Percentiles rank a stretch among this genome's conserved stretches.
Conservation (phyloP, 2,797 vertebrate species). For the Bradypodion pumilum region DNA sequence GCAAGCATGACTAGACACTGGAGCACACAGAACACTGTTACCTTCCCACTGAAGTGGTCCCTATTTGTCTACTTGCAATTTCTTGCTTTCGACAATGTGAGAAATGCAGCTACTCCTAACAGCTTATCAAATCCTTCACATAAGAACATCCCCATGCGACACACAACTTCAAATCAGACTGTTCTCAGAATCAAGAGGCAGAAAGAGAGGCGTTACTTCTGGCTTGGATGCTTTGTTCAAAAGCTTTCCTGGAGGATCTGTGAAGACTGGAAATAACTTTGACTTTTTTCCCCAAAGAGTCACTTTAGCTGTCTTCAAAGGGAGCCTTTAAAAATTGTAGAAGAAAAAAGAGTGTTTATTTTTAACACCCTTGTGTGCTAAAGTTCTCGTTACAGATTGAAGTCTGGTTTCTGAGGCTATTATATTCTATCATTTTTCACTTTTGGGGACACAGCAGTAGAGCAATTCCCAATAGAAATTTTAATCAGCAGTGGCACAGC, state of each 20-base stretch:
- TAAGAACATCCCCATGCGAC: not conserved
- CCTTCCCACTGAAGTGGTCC: too few species aligned
- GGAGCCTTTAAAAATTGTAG: not conserved
- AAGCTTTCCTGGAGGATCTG: not conserved
- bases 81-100: too few species aligned
- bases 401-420: not conserved
- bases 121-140: conserved; percentile 18
- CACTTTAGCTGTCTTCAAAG: conserved; percentile 16
- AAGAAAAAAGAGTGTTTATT: not conserved
- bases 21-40: too few species aligned
- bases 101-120: conserved; percentile 36
- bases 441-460: not conserved
- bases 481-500: not conserved
- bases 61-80: too few species aligned
- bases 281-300: not conserved
- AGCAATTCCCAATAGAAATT: not conserved
- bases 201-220: not conserved
- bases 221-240: not conserved
- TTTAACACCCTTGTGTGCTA: not conserved
- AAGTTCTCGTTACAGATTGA: not conserved
- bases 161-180: not conserved
- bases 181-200: not conserved
- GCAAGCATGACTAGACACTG: too few species aligned
- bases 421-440: conserved; percentile 8
- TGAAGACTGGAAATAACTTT: not conserved